Conservation (phyloP, 92 coral and sea anemone genomes). For the Epizoanthus stellaris region DNA sequence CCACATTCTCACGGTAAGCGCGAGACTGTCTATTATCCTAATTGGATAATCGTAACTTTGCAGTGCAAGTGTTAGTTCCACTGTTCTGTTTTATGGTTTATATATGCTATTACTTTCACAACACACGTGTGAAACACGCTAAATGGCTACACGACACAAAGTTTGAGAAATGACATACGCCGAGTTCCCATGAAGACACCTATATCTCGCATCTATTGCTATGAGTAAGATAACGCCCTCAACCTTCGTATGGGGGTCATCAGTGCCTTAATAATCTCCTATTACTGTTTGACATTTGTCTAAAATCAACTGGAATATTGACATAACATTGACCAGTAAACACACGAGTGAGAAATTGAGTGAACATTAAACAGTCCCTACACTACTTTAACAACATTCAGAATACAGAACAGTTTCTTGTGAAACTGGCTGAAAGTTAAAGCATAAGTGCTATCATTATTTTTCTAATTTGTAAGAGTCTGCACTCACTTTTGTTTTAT, state of each 20-base stretch:
- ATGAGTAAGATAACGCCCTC: neutral
- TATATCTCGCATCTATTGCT: neutral
- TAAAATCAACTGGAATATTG: neutral
- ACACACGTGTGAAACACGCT: conserved; percentile 27
- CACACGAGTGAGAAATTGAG: neutral
- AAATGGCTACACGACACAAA: neutral
- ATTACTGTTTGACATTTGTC: neutral
- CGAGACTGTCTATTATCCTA: conserved; percentile 3
- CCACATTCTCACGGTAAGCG: conserved; percentile 40
- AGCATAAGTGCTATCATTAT: too few species aligned
- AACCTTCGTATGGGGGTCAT: too few species aligned
- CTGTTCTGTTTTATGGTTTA: neutral
- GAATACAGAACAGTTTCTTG: neutral
- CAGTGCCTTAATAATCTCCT: too few species aligned
- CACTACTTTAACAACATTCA: neutral
- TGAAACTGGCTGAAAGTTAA: neutral
- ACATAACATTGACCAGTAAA: conserved; percentile 4
- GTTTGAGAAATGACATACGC: neutral
- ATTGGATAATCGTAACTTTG: conserved; percentile 4
- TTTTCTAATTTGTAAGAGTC: neutral
- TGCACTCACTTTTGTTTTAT: neutral
- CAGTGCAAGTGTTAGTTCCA: neutral
- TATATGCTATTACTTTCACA: conserved; percentile 1
- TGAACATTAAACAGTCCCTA: neutral
- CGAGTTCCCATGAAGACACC: conserved; percentile 7